Evolutionary conservation across 1,140 invertebrate species (phyloP), one percentile per base, ranked within the genome.

Genomic region (Nixonia krombeini): DNA sequence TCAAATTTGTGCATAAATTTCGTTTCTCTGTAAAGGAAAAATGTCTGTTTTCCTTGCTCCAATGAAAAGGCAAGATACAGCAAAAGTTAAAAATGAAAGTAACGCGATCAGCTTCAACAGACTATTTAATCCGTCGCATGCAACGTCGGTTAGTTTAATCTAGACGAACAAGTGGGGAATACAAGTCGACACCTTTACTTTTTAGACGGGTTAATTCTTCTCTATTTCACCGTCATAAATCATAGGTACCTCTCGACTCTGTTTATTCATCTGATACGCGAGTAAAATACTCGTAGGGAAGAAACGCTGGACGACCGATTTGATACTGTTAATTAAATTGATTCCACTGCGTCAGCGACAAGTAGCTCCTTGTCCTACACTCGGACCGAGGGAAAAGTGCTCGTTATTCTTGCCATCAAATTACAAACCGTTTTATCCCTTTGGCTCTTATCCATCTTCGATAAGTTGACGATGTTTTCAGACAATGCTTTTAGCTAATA

Each of bases 281-380:
- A 47, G 26, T n/a, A n/a, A n/a, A n/a, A n/a, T n/a, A 16, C 10
- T 28, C 23, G 12, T 15, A 15, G 16, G 16, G 26, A 45, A 45
- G 29, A 31, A 31, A 31, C 12, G 17, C 7, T 31, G 16, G 29
- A 31, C 18, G 12, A 8, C 17, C 16, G 44, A 33, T 10, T 47
- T 47, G 31, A 47, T 47, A n/a, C 18, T 12, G 31, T 47, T 47
- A 47, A 47, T 47, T 47, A 16, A 26, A 26, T 45, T 23, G 26
- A 45, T 45, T 12, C 9, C 18, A 16, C 28, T 16, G 4, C 8
- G 8, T 47, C 5, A 10, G 4, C 12, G 31, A 10, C 29, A 8
- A 29, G 26, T n/a, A 31, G 29, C 10, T 47, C 17, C 29, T 37
- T 37, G 17, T 31, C 28, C 5, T 47, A 10, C 28, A 47, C 28